Percentiles rank a stretch among this genome's conserved stretches.
These are phyloP conservation scores for Phyllotis vaccarum DNA, from an alignment of 2,797 vertebrate genomes.

Conservation along the genomic window DNA sequence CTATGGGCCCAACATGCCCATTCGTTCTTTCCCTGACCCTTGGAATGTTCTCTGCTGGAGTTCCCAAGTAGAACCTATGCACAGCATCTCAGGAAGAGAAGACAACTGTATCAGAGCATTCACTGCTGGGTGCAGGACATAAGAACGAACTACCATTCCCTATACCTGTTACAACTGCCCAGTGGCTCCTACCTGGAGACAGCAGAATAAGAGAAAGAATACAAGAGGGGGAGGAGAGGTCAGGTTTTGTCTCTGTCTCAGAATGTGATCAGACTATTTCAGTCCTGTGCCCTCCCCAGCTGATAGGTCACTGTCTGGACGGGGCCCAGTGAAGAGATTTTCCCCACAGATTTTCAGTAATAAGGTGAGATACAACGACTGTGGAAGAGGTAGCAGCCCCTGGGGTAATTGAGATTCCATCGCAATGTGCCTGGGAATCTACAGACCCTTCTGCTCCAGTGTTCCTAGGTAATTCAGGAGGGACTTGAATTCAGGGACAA, in stretches of 20 bases:
- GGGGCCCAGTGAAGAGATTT: slow-evolving; percentile 56
- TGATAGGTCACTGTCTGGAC: slow-evolving; percentile 43
- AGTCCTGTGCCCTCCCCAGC: slow-evolving; percentile 9
- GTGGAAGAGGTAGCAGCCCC: slow-evolving; percentile 41
- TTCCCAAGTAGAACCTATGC: background rate
- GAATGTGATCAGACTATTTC: slow-evolving; percentile 56
- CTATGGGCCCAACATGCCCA: background rate
- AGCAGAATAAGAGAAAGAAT: background rate
- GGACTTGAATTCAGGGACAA: slow-evolving; percentile 45
- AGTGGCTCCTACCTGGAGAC: background rate
- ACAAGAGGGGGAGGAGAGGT: background rate
- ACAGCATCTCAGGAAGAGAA: background rate
- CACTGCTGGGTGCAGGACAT: background rate
- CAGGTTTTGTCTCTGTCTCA: slow-evolving; percentile 8
- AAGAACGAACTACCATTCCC: background rate
- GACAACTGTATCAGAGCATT: background rate
- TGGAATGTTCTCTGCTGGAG: background rate
- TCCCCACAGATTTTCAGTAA: slow-evolving; percentile 55
- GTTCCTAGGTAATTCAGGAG: slow-evolving; percentile 58
- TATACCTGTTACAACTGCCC: background rate
- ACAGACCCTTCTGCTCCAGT: background rate
- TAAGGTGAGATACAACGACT: slow-evolving; percentile 28
- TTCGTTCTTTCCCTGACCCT: background rate
- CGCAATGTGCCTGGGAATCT: slow-evolving; percentile 40
- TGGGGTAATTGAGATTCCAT: slow-evolving; percentile 64